Percentiles rank a stretch among this genome's conserved stretches.
These are phyloP conservation scores for Pachyramphus minor DNA, from an alignment of 2,113 vertebrate species.

Conservation along the genomic window DNA sequence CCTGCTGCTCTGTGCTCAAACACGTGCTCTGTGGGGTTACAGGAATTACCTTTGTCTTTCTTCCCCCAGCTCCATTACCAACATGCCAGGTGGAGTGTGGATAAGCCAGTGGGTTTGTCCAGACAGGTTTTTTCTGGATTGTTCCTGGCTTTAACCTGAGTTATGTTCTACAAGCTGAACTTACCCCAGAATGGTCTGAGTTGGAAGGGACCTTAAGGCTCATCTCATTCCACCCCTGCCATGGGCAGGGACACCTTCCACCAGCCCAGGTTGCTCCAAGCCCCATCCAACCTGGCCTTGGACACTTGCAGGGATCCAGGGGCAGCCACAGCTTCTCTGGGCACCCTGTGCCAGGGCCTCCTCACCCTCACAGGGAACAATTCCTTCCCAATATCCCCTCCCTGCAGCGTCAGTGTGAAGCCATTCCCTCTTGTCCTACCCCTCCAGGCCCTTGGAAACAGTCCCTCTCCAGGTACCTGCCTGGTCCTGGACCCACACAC, in stretches of 20 bases:
- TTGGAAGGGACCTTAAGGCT: accelerated
- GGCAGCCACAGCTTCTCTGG: background rate
- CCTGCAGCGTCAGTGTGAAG: accelerated
- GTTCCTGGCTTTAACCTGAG: background rate
- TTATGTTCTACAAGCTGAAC: too few species aligned
- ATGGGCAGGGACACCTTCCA: background rate
- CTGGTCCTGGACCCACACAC: too few species aligned
- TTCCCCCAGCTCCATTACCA: background rate
- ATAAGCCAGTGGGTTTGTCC: background rate
- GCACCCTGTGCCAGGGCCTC: background rate
- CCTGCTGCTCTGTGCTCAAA: background rate
- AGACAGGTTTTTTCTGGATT: background rate
- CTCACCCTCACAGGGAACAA: background rate
- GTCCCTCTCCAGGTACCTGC: background rate
- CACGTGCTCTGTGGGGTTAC: accelerated
- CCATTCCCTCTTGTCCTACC: accelerated
- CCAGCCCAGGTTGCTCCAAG: background rate
- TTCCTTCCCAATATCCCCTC: background rate
- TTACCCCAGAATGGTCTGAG: background rate
- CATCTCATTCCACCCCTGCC: accelerated
- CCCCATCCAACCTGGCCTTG: background rate
- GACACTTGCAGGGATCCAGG: background rate
- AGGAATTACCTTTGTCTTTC: background rate
- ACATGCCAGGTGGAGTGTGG: too few species aligned
- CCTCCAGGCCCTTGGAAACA: background rate